Conservation (phyloP, 2,888 invertebrate species). For the Therioaphis trifolii region DNA sequence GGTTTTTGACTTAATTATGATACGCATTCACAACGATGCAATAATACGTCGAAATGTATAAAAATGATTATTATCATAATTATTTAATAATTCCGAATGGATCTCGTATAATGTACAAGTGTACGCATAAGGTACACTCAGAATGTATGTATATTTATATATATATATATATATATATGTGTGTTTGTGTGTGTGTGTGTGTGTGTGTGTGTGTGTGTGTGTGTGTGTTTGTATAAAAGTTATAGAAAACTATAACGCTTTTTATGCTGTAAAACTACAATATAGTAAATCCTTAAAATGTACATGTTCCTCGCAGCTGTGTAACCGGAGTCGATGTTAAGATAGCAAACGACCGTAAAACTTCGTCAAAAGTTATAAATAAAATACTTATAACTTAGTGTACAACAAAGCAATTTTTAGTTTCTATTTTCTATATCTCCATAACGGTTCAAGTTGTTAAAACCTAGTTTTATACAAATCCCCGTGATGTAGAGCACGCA, state of each 20-base stretch:
- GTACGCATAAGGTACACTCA: too few relatives aligned
- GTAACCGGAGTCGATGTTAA: conserved; percentile 41
- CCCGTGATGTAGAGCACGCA: background rate
- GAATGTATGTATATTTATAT: too few relatives aligned
- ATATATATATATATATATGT: too few relatives aligned
- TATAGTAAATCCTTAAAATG: conserved; percentile 39
- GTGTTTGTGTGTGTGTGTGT: conserved; percentile 3
- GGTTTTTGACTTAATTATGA: too few relatives aligned
- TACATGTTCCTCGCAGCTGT: conserved; percentile 36
- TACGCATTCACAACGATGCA: too few relatives aligned
- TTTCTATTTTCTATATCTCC: conserved; percentile 40
- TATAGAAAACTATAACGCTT: conserved; percentile 7
- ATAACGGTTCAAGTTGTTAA: background rate
- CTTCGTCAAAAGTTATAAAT: conserved; percentile 55
- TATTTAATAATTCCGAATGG: background rate
- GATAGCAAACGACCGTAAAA: conserved; percentile 51
- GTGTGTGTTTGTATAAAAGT: background rate
- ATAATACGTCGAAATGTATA: too few relatives aligned
- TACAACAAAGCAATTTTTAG: conserved; percentile 42
- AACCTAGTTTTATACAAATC: conserved; percentile 35
- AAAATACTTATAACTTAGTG: conserved; percentile 47
- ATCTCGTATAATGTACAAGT: too few relatives aligned
- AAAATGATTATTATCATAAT: background rate
- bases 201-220: too few relatives aligned
- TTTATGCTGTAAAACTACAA: conserved; percentile 16